Conservation (phyloP, 2,113 vertebrate species). For the Rhinolophus sinicus region DNA sequence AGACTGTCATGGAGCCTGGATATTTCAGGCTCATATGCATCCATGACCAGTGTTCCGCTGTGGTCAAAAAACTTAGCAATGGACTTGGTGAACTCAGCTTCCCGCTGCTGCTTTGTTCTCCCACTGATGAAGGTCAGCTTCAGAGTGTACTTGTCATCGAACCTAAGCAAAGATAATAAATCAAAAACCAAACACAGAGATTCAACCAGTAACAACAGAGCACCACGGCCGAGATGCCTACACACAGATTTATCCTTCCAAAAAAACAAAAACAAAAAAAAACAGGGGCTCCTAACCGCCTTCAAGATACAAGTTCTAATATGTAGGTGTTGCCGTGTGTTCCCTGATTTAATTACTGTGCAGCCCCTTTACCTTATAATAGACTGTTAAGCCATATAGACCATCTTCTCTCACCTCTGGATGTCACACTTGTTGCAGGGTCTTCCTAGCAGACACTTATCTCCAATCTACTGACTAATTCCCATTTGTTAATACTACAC, state of each 20-base stretch:
- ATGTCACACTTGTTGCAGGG: background rate
- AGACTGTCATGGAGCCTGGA: constrained; percentile 95
- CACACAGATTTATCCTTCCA: background rate
- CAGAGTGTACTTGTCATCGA: constrained; percentile 96
- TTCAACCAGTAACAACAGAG: constrained; percentile 26
- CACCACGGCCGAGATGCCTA: background rate
- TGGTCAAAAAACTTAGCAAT: constrained; percentile 94
- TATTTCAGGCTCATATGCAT: constrained; percentile 93
- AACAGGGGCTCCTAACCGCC: background rate
- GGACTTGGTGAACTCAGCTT: constrained; percentile 93
- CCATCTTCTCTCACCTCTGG: background rate
- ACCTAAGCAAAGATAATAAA: constrained; percentile 83
- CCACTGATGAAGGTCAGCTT: constrained; percentile 93
- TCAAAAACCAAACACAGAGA: constrained; percentile 49
- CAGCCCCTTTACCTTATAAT: background rate
- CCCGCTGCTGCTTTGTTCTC: constrained; percentile 86
- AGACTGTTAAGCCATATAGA: background rate
- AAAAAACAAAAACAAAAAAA: background rate
- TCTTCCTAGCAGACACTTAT: background rate
- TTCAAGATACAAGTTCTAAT: constrained; percentile 7
- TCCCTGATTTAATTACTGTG: background rate
- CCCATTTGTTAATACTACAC: background rate
- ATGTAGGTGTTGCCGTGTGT: background rate
- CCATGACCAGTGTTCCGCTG: constrained; percentile 94
- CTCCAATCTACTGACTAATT: background rate